These are phyloP conservation scores for Oncorhynchus gorbuscha DNA, from an alignment of 2,113 vertebrate genomes.

Conservation along the genomic window DNA sequence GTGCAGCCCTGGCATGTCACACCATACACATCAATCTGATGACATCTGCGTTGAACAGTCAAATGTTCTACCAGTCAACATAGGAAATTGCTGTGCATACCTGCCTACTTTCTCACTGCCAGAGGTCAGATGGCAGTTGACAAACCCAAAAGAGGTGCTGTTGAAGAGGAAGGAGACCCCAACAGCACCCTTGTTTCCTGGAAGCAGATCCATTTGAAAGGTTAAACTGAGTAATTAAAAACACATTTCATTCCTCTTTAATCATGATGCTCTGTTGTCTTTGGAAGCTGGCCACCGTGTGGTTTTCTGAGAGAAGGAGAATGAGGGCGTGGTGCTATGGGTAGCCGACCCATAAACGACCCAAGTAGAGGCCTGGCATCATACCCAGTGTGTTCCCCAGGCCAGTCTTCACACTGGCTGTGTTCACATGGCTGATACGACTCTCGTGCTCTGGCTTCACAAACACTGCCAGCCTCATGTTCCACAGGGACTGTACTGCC, in stretches of 20 bases:
- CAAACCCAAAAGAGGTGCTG: slow-evolving; percentile 82
- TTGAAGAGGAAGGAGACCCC: slow-evolving; percentile 82
- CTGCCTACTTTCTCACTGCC: slow-evolving; percentile 83
- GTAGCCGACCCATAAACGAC: no score
- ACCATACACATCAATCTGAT: no score
- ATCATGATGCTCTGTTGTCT: not conserved
- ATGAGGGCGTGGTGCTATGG: not conserved
- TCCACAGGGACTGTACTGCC: slow-evolving; percentile 86
- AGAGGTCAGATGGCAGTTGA: slow-evolving; percentile 88
- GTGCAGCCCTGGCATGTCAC: no score
- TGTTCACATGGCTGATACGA: slow-evolving; percentile 79
- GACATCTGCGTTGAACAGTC: no score
- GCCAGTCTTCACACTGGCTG: slow-evolving; percentile 84
- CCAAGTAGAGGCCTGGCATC: not conserved
- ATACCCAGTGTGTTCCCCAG: slow-evolving; percentile 85
- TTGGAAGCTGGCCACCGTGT: no score
- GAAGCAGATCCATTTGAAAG: slow-evolving; percentile 18
- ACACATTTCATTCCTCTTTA: not conserved
- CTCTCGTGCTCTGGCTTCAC: slow-evolving; percentile 80
- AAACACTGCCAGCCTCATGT: slow-evolving; percentile 84
- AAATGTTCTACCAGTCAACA: not conserved
- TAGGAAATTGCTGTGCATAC: slow-evolving; percentile 47
- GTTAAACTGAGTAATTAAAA: slow-evolving; percentile 11
- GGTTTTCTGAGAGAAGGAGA: not conserved
- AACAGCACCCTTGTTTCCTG: slow-evolving; percentile 86